Percentiles rank a stretch among this genome's conserved stretches.
Conservation (phyloP, 2,888 invertebrate genomes). For the Rhagonycha lutea region DNA sequence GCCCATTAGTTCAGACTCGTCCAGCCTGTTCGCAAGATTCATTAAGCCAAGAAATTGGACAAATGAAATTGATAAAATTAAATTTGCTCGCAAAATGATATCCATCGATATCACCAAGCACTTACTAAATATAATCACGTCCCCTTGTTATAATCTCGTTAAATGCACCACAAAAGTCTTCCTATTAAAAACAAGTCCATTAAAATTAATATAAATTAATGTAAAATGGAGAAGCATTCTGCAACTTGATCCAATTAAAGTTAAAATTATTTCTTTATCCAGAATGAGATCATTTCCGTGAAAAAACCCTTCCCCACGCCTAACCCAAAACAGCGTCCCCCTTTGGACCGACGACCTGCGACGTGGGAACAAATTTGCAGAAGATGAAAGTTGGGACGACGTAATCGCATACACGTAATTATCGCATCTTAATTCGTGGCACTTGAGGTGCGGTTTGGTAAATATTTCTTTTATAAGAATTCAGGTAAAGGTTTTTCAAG, state of each 20-base stretch:
- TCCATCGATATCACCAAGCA: neutral
- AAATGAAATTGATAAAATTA: conserved; percentile 50
- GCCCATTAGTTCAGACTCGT: conserved; percentile 51
- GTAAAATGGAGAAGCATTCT: neutral
- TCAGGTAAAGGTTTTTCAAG: neutral
- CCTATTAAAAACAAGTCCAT: neutral
- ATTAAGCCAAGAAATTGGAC: conserved; percentile 47
- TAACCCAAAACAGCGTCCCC: too few species aligned
- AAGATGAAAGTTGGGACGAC: neutral
- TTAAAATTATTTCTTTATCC: too few species aligned
- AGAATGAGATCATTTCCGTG: too few species aligned
- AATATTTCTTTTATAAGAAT: neutral
- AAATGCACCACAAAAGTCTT: neutral
- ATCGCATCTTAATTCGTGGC: neutral
- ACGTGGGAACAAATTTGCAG: neutral
- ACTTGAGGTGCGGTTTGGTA: neutral
- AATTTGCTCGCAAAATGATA: conserved; percentile 19
- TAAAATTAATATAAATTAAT: neutral
- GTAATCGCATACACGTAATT: neutral
- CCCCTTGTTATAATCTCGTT: neutral
- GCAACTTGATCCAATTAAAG: neutral
- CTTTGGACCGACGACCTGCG: too few species aligned
- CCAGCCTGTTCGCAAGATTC: conserved; percentile 49
- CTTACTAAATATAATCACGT: neutral
- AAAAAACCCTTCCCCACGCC: too few species aligned